phyloP scores from a whole-genome alignment of 2,888 invertebrate genomes.

The Ceraclea dissimilis region DNA sequence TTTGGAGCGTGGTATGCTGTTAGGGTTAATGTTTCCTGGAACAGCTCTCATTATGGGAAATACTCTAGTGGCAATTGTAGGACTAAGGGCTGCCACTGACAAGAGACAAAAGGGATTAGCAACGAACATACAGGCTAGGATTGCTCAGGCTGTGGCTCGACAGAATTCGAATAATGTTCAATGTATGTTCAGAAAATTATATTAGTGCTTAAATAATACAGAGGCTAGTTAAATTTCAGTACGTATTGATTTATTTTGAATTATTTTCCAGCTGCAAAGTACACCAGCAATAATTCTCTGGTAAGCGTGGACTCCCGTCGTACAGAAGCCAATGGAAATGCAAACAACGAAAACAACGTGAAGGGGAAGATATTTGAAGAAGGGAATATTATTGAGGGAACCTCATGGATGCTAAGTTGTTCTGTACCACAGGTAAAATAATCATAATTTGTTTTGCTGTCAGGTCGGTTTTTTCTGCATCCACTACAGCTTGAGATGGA shows the following conservation, averaged over 20 bases:
- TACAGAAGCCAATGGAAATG: background rate
- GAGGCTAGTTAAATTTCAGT: background rate
- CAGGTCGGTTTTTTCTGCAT: too few relatives aligned
- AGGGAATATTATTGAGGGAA: constrained; percentile 16
- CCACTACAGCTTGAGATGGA: too few relatives aligned
- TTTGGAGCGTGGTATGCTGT: constrained; percentile 66
- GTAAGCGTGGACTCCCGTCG: constrained; percentile 20
- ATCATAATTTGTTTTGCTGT: background rate
- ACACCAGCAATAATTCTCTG: constrained; percentile 20
- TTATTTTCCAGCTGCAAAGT: constrained; percentile 12
- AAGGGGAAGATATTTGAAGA: constrained; percentile 3
- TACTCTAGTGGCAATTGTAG: constrained; percentile 52
- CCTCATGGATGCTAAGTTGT: constrained; percentile 19
- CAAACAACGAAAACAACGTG: constrained; percentile 3
- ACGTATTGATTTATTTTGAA: background rate
- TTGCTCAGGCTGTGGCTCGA: constrained; percentile 2
- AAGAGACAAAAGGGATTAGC: constrained; percentile 43
- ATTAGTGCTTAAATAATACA: background rate
- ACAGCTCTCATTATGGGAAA: constrained; percentile 59
- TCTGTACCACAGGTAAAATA: constrained; percentile 14
- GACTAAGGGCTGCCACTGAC: constrained; percentile 42
- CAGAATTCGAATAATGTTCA: background rate
- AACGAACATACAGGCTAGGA: constrained; percentile 36
- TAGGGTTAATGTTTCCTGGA: constrained; percentile 68
- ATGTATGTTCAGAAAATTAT: background rate